A percentile compares a stretch with the other conserved stretches of the same genome.
Conservation (phyloP, 2,113 vertebrate species). For the Chaetodon auriga region DNA sequence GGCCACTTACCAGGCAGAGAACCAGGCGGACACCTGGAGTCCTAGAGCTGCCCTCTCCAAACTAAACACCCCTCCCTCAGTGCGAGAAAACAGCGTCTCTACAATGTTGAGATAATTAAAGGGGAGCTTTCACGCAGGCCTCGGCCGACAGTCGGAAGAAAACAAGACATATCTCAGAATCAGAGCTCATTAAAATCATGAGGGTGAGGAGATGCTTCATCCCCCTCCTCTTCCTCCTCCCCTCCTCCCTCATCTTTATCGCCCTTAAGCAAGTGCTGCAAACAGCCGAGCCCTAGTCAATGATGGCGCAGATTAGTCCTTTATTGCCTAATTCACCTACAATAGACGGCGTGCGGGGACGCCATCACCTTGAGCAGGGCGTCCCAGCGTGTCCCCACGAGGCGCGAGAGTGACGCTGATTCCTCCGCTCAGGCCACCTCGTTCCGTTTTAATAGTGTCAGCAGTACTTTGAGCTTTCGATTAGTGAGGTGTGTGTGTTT, state of each 20-base stretch:
- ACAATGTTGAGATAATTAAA: conserved; percentile 73
- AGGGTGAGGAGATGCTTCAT: conserved; percentile 68
- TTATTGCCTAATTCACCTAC: conserved; percentile 77
- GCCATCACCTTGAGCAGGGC: conserved; percentile 71
- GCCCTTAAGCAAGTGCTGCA: conserved; percentile 71
- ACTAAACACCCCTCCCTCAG: conserved; percentile 72
- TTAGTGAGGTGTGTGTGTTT: conserved; percentile 55
- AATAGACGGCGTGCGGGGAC: conserved; percentile 54
- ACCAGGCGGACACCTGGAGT: conserved; percentile 79
- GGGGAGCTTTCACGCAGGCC: conserved; percentile 60
- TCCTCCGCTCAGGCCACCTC: conserved; percentile 63
- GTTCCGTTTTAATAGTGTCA: conserved; percentile 78
- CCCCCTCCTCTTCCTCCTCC: conserved; percentile 1
- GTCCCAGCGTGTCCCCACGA: conserved; percentile 44
- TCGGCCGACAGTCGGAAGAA: conserved; percentile 63
- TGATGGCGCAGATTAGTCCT: conserved; percentile 74
- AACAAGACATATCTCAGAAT: conserved; percentile 71
- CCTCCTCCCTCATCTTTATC: conserved; percentile 66
- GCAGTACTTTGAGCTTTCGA: conserved; percentile 75
- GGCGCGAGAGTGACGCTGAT: conserved; percentile 66
- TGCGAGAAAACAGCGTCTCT: conserved; percentile 48
- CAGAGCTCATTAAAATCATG: conserved; percentile 78
- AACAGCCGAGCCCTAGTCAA: conserved; percentile 63
- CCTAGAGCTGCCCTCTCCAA: conserved; percentile 71
- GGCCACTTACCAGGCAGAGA: conserved; percentile 82